phyloP scores from a whole-genome alignment of 2,888 invertebrate genomes.

The Synanthedon andrenaeformis region DNA sequence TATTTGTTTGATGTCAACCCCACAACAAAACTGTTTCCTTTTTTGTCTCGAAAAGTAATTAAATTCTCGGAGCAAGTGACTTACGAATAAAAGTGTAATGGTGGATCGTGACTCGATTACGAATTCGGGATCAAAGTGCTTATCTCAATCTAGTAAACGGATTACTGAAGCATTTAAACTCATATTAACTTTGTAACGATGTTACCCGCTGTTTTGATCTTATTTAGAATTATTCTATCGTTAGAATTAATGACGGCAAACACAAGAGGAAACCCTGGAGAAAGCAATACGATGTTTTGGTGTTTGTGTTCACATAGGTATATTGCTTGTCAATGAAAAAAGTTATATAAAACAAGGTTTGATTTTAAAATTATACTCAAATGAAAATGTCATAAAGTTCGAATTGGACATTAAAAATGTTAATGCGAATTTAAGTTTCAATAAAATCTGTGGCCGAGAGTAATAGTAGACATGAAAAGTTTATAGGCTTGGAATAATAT shows the following conservation, averaged over 20 bases:
- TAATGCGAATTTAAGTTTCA: slow-evolving; percentile 26
- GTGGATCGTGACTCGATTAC: slow-evolving; percentile 11
- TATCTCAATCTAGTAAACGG: slow-evolving; percentile 15
- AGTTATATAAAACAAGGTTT: no score
- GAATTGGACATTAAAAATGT: slow-evolving; percentile 10
- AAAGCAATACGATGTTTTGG: no score
- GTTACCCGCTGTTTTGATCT: not conserved
- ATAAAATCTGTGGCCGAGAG: slow-evolving; percentile 22
- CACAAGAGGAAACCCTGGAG: no score
- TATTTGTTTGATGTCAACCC: no score
- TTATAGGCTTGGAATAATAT: not conserved
- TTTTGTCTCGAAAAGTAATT: slow-evolving; percentile 14
- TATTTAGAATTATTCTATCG: not conserved
- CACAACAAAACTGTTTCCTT: no score
- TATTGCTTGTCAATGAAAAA: no score
- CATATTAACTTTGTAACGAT: not conserved
- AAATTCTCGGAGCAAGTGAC: slow-evolving; percentile 22
- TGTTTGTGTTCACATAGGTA: no score
- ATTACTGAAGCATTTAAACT: slow-evolving; percentile 18
- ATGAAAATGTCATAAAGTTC: not conserved
- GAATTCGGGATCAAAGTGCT: slow-evolving; percentile 22
- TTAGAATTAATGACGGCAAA: no score
- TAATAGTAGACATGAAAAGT: slow-evolving; percentile 1
- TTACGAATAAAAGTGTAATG: slow-evolving; percentile 17
- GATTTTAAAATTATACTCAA: no score